phyloP scores from a whole-genome alignment of 2,113 vertebrate species.

The Willisornis vidua region DNA sequence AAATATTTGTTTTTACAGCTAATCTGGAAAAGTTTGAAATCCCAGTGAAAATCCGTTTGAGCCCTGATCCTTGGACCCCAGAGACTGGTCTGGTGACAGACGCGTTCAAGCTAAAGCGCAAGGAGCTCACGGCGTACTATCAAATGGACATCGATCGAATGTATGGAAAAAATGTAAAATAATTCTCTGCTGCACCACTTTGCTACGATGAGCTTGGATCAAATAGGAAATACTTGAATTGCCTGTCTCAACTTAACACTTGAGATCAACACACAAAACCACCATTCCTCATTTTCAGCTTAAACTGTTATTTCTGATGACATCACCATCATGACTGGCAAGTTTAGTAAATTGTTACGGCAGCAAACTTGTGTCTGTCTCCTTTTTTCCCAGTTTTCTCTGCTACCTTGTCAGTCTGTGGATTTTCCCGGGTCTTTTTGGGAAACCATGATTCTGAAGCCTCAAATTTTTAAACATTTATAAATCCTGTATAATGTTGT shows the following conservation, averaged over 20 bases:
- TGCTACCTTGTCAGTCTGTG: constrained; percentile 66
- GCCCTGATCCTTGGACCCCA: constrained; percentile 92
- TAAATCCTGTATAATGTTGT: constrained; percentile 81
- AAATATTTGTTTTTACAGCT: constrained; percentile 66
- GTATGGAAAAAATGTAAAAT: constrained; percentile 84
- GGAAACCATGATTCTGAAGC: constrained; percentile 71
- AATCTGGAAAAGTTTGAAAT: constrained; percentile 94
- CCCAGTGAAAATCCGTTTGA: constrained; percentile 90
- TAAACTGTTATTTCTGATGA: constrained; percentile 62
- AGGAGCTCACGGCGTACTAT: constrained; percentile 89
- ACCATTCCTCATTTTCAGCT: constrained; percentile 56
- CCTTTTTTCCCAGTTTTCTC: constrained; percentile 49
- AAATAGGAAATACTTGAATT: constrained; percentile 81
- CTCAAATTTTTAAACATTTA: constrained; percentile 82
- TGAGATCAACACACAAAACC: constrained; percentile 65
- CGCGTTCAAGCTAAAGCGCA: constrained; percentile 95
- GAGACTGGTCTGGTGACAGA: constrained; percentile 96
- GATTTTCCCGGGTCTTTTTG: constrained; percentile 59
- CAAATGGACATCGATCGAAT: constrained; percentile 89
- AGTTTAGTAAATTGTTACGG: constrained; percentile 73
- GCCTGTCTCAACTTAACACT: constrained; percentile 63
- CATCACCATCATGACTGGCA: constrained; percentile 54
- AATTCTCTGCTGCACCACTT: neutral
- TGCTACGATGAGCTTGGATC: constrained; percentile 69
- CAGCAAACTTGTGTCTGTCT: constrained; percentile 75